Conservation (phyloP, 2,888 invertebrate genomes). For the Frankliniella fusca region DNA sequence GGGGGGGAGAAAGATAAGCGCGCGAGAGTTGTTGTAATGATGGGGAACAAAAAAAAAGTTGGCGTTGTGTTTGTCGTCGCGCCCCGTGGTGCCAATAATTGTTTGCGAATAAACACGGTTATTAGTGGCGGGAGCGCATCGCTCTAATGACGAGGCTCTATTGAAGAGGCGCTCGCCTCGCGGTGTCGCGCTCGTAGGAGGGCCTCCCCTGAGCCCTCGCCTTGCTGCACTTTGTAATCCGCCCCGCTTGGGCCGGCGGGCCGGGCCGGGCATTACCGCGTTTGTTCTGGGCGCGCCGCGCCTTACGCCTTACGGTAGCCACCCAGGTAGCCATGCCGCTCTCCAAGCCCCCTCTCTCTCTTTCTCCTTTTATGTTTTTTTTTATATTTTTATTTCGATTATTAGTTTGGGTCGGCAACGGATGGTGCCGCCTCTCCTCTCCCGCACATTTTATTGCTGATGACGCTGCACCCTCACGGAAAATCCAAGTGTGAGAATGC, state of each 20-base stretch:
- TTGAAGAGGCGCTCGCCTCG: background rate
- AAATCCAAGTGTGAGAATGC: no score
- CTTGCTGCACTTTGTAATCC: background rate
- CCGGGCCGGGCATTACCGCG: background rate
- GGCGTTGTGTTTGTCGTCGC: background rate
- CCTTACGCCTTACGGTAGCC: constrained; percentile 13
- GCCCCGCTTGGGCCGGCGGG: background rate
- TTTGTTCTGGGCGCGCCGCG: constrained; percentile 12
- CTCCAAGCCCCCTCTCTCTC: background rate
- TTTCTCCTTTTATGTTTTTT: background rate
- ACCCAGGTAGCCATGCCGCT: background rate
- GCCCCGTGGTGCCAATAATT: background rate
- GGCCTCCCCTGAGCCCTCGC: no score
- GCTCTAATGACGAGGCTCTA: background rate
- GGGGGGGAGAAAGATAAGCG: background rate
- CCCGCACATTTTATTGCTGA: background rate
- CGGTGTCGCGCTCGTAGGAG: background rate
- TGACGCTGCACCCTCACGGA: no score
- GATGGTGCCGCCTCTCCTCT: background rate
- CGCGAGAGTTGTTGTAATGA: no score
- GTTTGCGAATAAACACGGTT: constrained; percentile 22
- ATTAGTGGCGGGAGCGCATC: background rate
- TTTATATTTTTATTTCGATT: no score
- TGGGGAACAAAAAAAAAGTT: background rate
- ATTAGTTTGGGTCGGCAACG: no score